A percentile compares a stretch with the other conserved stretches of the same genome.
Evolutionary conservation across 1,140 invertebrate genomes (phyloP).

Genomic region (Ctenoplectra terminalis): DNA sequence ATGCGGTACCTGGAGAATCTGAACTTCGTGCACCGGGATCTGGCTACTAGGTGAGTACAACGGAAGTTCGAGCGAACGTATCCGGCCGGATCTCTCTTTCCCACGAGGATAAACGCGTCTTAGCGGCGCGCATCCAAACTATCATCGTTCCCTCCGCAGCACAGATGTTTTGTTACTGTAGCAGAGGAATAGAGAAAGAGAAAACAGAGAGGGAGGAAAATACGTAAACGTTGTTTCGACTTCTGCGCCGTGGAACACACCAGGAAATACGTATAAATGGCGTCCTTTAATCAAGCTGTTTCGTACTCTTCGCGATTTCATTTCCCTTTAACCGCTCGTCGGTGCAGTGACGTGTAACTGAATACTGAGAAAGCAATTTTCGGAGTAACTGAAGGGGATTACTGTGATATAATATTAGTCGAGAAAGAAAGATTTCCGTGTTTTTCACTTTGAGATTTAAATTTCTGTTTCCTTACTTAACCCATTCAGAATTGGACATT

Average conservation of each 20-base stretch:
- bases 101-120: constrained; percentile 58
- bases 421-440: neutral
- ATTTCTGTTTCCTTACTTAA: neutral
- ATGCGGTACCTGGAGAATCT: constrained; percentile 93
- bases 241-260: neutral
- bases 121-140: constrained; percentile 30
- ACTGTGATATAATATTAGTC: neutral
- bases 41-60: constrained; percentile 87
- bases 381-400: neutral
- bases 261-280: constrained; percentile 14
- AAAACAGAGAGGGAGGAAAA: neutral
- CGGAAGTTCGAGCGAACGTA: constrained; percentile 51
- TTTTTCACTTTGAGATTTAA: neutral
- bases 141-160: constrained; percentile 23
- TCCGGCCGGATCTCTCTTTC: constrained; percentile 52
- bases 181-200: neutral
- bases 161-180: constrained; percentile 29
- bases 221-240: constrained; percentile 39
- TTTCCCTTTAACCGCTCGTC: constrained; percentile 23
- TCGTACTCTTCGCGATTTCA: constrained; percentile 22
- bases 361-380: constrained; percentile 10
- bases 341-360: neutral
- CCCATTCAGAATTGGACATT: neutral
- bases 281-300: constrained; percentile 23
- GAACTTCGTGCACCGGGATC: constrained; percentile 92